phyloP scores from a whole-genome alignment of 2,888 invertebrate genomes.

The Tethea ocularis region DNA sequence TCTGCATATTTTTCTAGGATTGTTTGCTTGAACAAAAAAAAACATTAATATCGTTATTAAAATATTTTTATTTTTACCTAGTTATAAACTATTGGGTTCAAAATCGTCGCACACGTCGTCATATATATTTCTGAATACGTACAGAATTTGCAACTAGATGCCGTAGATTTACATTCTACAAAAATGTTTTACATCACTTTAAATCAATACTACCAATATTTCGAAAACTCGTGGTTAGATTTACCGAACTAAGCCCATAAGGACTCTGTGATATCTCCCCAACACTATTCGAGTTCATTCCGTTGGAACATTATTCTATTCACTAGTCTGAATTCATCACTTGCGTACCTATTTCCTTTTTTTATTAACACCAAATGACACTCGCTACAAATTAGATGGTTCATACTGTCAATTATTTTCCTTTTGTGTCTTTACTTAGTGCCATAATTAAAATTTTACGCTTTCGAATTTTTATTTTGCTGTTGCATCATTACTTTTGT shows the following conservation, averaged over 20 bases:
- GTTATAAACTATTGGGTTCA: no score
- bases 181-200: neutral
- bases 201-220: neutral
- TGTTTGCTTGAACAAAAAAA: no score
- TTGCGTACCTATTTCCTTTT: constrained; percentile 26
- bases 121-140: no score
- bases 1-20: no score
- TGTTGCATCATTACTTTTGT: constrained; percentile 63
- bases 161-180: neutral
- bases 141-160: no score
- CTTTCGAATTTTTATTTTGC: constrained; percentile 55
- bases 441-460: constrained; percentile 81
- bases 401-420: constrained; percentile 69
- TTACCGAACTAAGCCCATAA: constrained; percentile 20
- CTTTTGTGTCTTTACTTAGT: constrained; percentile 67
- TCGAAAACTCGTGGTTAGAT: constrained; percentile 31
- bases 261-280: constrained; percentile 29
- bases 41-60: no score
- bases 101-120: no score
- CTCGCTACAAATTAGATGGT: constrained; percentile 72
- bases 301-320: constrained; percentile 64
- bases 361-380: constrained; percentile 64
- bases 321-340: constrained; percentile 52
- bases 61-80: no score
- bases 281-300: constrained; percentile 55